Evolutionary conservation across 92 coral and sea anemone genomes (phyloP).

Genomic region (Phymanthus crucifer): DNA sequence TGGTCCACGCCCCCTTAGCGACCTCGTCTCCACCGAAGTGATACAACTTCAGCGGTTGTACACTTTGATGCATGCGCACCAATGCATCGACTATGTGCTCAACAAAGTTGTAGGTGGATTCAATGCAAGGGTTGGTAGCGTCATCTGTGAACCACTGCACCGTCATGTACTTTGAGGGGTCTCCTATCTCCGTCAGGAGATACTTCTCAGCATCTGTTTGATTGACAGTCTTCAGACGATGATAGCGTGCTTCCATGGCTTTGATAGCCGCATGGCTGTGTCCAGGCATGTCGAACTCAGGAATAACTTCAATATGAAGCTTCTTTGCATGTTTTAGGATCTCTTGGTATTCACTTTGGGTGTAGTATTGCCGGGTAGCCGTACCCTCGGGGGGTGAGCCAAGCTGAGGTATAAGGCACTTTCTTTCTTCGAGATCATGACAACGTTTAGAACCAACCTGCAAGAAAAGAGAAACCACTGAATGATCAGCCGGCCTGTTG

Average conservation of each 20-base stretch:
- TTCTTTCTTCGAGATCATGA: slow-evolving; percentile 60
- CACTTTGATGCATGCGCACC: slow-evolving; percentile 60
- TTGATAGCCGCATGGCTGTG: slow-evolving; percentile 78
- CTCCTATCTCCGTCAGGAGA: slow-evolving; percentile 62
- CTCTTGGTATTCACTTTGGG: slow-evolving; percentile 67
- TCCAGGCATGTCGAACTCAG: slow-evolving; percentile 99
- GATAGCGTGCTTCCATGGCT: slow-evolving; percentile 73
- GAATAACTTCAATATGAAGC: slow-evolving; percentile 84
- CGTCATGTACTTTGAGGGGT: slow-evolving; percentile 68
- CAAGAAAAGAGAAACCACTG: neutral
- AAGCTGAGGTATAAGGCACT: slow-evolving; percentile 79
- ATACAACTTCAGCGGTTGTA: slow-evolving; percentile 71
- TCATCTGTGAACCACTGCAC: slow-evolving; percentile 72
- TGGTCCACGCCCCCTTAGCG: slow-evolving; percentile 88
- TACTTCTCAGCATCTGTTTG: slow-evolving; percentile 44
- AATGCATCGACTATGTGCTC: slow-evolving; percentile 66
- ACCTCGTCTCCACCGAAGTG: slow-evolving; percentile 95
- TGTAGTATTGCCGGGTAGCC: slow-evolving; percentile 73
- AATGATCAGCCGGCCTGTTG: too few species aligned
- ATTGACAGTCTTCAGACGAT: slow-evolving; percentile 43
- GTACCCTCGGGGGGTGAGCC: slow-evolving; percentile 83
- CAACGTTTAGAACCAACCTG: slow-evolving; percentile 92
- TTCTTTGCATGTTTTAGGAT: slow-evolving; percentile 70
- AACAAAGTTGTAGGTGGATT: slow-evolving; percentile 75
- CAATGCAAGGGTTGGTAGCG: slow-evolving; percentile 82